Evolutionary conservation across 2,888 invertebrate species (phyloP).

Genomic region (Agrotis clavis): DNA sequence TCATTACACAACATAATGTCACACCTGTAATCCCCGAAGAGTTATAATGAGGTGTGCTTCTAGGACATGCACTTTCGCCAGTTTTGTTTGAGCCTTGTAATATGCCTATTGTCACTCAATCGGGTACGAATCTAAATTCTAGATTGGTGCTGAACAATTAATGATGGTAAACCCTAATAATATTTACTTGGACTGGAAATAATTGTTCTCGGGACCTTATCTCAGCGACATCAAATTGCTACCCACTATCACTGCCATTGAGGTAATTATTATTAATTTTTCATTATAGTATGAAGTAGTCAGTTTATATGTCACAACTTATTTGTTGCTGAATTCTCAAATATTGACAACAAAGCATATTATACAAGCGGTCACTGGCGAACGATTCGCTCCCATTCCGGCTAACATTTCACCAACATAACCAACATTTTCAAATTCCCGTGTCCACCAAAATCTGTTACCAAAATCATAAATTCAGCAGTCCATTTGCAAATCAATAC

Average conservation of each 20-base stretch:
- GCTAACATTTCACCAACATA: neutral
- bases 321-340: neutral
- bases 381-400: too few relatives aligned
- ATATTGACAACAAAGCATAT: neutral
- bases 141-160: too few relatives aligned
- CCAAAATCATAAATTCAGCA: conserved; percentile 50
- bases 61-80: neutral
- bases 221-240: too few relatives aligned
- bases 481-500: conserved; percentile 58
- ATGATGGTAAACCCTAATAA: too few relatives aligned
- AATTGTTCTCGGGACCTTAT: too few relatives aligned
- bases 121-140: too few relatives aligned
- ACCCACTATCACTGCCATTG: too few relatives aligned
- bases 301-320: neutral
- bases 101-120: too few relatives aligned
- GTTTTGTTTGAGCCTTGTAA: neutral
- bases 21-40: neutral
- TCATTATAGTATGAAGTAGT: neutral
- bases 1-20: neutral
- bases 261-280: too few relatives aligned
- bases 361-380: neutral
- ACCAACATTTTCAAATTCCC: conserved; percentile 10
- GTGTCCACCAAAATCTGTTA: conserved; percentile 44
- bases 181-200: too few relatives aligned
- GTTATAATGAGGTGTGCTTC: neutral